A percentile compares a stretch with the other conserved stretches of the same genome.
These are phyloP conservation scores for Caenorhabditis angaria DNA, from an alignment of 2,888 invertebrate genomes.

Conservation along the genomic window DNA sequence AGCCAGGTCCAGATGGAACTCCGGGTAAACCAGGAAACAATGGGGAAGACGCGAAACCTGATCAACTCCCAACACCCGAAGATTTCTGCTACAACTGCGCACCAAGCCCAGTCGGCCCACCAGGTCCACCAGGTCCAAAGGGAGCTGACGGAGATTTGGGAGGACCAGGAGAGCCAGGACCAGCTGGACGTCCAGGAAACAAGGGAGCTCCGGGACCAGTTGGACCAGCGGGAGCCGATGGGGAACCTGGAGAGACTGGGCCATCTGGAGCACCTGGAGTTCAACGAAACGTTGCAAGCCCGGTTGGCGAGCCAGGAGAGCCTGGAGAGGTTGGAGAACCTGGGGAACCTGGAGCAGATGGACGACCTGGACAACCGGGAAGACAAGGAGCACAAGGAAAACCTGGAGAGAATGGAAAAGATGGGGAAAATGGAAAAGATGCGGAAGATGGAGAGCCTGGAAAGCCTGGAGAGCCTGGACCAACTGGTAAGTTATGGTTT, in stretches of 20 bases:
- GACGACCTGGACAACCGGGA: slow-evolving; percentile 51
- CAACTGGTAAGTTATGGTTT: slow-evolving; percentile 25
- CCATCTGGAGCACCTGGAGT: slow-evolving; percentile 41
- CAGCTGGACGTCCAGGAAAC: slow-evolving; percentile 45
- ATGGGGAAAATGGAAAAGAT: slow-evolving; percentile 47
- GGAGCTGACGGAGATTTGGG: slow-evolving; percentile 46
- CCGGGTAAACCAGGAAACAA: slow-evolving; percentile 47
- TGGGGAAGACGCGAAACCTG: slow-evolving; percentile 38
- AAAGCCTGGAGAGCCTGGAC: slow-evolving; percentile 49
- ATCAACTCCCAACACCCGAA: slow-evolving; percentile 37
- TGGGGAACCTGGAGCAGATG: slow-evolving; percentile 48
- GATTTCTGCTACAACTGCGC: slow-evolving; percentile 56
- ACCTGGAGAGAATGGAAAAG: slow-evolving; percentile 40
- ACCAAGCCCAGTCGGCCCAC: slow-evolving; percentile 43
- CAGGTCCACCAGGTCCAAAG: slow-evolving; percentile 45
- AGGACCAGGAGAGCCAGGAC: slow-evolving; percentile 46
- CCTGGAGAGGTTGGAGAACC: slow-evolving; percentile 48
- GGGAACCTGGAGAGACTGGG: slow-evolving; percentile 47
- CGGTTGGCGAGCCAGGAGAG: slow-evolving; percentile 50
- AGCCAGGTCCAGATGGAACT: slow-evolving; percentile 37
- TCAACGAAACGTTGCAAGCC: slow-evolving; percentile 40
- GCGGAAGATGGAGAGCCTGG: slow-evolving; percentile 48
- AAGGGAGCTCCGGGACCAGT: slow-evolving; percentile 46
- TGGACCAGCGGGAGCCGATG: slow-evolving; percentile 39
- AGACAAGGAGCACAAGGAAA: slow-evolving; percentile 47